phyloP scores from a whole-genome alignment of 2,797 vertebrate species.

The Rhinogobio ventralis region DNA sequence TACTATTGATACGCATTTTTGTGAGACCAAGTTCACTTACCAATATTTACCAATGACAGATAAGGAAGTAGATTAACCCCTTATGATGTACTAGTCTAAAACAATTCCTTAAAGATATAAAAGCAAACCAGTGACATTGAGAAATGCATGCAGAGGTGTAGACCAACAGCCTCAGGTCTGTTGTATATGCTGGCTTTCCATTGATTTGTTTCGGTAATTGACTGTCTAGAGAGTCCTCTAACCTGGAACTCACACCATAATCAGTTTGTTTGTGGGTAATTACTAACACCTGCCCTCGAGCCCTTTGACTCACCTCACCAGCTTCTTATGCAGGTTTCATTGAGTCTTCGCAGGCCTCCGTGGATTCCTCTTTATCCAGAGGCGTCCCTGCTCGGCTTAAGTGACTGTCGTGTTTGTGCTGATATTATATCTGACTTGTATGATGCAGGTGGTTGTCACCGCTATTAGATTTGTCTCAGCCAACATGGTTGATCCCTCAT shows the following conservation, averaged over 20 bases:
- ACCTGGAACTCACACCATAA: conserved; percentile 54
- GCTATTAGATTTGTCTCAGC: background rate
- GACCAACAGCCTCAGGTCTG: conserved; percentile 32
- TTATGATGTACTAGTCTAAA: background rate
- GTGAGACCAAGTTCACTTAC: no score
- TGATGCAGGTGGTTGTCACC: background rate
- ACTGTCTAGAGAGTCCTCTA: conserved; percentile 54
- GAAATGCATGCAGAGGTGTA: conserved; percentile 20
- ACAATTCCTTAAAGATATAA: background rate
- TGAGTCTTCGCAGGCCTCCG: background rate
- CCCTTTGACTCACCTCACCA: conserved; percentile 35
- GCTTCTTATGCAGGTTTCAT: conserved; percentile 17
- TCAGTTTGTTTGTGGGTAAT: conserved; percentile 52
- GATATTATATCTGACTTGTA: background rate
- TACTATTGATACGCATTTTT: no score
- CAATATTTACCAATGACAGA: background rate
- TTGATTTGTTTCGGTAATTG: conserved; percentile 58
- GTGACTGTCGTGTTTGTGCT: background rate
- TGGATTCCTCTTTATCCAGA: conserved; percentile 21
- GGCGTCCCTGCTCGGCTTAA: background rate
- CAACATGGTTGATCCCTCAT: conserved; percentile 2
- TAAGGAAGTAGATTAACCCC: background rate
- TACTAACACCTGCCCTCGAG: conserved; percentile 45
- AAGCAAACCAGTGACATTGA: conserved; percentile 18
- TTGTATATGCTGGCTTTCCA: conserved; percentile 44